These are phyloP conservation scores for Stratiomys singularior DNA, from an alignment of 2,888 invertebrate species.

Conservation along the genomic window DNA sequence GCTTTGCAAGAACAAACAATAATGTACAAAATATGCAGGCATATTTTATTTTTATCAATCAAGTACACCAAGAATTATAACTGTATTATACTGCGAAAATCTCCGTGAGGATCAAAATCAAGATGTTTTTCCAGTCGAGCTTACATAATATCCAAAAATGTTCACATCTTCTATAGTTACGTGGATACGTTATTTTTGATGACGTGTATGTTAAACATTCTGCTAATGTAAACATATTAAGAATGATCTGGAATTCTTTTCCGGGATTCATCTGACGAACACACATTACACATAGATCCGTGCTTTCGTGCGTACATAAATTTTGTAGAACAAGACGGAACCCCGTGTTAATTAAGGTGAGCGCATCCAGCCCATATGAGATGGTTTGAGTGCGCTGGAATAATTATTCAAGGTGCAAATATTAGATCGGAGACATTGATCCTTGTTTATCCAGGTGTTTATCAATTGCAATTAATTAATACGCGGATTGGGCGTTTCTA, in stretches of 20 bases:
- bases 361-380: no score
- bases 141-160: not conserved
- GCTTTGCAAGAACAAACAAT: not conserved
- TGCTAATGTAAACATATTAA: not conserved
- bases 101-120: not conserved
- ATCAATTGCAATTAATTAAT: no score
- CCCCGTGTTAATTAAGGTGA: no score
- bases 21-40: not conserved
- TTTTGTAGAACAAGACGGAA: no score
- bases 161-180: not conserved
- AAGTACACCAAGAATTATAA: not conserved
- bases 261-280: not conserved
- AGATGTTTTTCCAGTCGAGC: not conserved
- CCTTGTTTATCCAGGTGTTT: no score
- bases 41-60: not conserved
- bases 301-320: no score
- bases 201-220: constrained; percentile 8
- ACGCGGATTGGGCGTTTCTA: no score
- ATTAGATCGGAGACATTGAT: no score
- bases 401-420: no score
- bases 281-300: no score
- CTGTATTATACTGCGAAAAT: not conserved
- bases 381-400: no score
- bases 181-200: not conserved
- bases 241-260: constrained; percentile 7